Evolutionary conservation across 2,888 invertebrate species (phyloP), one percentile per base, ranked within the genome.

Genomic region (Podotricha telesiphe): DNA sequence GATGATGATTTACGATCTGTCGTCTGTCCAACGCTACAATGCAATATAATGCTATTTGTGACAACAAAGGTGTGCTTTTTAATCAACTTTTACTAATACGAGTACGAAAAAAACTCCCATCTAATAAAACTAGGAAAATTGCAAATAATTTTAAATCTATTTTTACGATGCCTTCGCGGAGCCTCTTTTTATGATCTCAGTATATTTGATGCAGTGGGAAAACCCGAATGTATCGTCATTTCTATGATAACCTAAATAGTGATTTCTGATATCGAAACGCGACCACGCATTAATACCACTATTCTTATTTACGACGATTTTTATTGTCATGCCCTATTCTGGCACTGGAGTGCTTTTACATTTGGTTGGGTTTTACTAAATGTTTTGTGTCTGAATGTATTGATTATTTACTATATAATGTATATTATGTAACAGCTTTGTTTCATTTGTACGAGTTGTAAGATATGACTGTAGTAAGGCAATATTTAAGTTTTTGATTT

Each of bases 121-220:
- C 34, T 1, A 34, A 8, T 17, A 28, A 48, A 61, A 61, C 34
- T 28, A 15, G 17, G 19, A 62, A 48, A 62, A 62, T 62, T 45
- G 67, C 64, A 70, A 68, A 68, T 65, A 71, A 70, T 73, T 81
- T 82, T 86, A 88, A 87, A 87, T 87, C 86, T 87, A 88, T 86
- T 89, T 91, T 92, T 91, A 92, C 86, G 91, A 89, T 74, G 75
- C 73, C 77, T 75, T 66, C 79, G 79, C 79, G 78, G 80, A 85
- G 86, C 84, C 85, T 81, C 86, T 89, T 91, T 92, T 92, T 92
- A 92, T 87, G 82, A 82, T 82, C 78, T 80, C 77, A 78, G 81
- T 82, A 90, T 88, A 90, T 89, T 86, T 89, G 86, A 86, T 87
- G 85, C 86, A 86, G 83, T 85, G 79, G 82, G 86, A 87, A 87